phyloP scores from a whole-genome alignment of 2,113 vertebrate genomes.

The Chlorodrepanis virens region DNA sequence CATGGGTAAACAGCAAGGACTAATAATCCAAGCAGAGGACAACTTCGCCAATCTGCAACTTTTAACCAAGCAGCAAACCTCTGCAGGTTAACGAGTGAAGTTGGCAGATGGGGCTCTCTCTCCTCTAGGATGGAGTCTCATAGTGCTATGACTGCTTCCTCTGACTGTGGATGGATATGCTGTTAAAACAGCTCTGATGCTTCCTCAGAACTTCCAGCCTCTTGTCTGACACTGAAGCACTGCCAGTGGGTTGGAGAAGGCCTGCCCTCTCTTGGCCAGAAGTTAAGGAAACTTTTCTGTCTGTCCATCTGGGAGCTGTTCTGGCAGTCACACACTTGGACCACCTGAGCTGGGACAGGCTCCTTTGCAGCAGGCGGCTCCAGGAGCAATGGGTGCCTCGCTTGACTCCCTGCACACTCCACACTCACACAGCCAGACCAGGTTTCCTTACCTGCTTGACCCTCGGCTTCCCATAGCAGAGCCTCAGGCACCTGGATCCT shows the following conservation, averaged over 20 bases:
- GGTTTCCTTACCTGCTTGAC: fast-evolving
- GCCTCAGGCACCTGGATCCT: neutral
- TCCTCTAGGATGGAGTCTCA: neutral
- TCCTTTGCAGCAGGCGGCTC: neutral
- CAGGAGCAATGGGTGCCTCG: neutral
- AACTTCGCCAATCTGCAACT: neutral
- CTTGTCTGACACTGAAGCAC: neutral
- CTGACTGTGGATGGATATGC: neutral
- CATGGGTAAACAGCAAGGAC: neutral
- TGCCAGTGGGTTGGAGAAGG: neutral
- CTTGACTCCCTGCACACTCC: neutral
- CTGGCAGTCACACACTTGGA: neutral
- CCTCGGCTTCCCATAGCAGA: neutral
- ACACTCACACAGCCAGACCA: neutral
- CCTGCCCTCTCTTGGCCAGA: neutral
- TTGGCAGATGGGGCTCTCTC: neutral
- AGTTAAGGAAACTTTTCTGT: neutral
- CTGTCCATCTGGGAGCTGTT: neutral
- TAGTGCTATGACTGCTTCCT: neutral
- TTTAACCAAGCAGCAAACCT: neutral
- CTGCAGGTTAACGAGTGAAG: neutral
- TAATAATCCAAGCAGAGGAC: neutral
- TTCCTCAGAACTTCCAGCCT: neutral
- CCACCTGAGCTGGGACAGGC: neutral
- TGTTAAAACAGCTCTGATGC: neutral